Percentiles rank a stretch among this genome's conserved stretches.
phyloP scores from a whole-genome alignment of 2,888 invertebrate species.

The Agonopterix arenella region DNA sequence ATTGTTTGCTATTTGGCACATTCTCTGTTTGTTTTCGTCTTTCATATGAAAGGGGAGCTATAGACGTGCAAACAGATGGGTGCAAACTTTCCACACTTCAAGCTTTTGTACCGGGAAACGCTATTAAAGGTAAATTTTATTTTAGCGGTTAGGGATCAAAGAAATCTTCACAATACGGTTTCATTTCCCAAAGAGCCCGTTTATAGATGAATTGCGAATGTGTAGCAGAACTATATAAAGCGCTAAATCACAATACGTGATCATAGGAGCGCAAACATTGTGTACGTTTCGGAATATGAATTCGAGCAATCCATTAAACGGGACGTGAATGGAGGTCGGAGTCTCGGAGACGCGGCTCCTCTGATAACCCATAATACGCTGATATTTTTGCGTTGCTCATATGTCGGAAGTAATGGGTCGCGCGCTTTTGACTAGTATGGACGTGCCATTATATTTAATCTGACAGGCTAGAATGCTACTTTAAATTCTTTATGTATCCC shows the following conservation, averaged over 20 bases:
- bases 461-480: too few species aligned
- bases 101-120: constrained; percentile 58
- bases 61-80: constrained; percentile 67
- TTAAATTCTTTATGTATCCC: too few species aligned
- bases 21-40: constrained; percentile 75
- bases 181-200: constrained; percentile 16
- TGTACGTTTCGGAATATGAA: constrained; percentile 66
- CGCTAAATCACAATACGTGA: constrained; percentile 58
- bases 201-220: background rate
- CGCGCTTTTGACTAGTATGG: constrained; percentile 37
- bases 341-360: constrained; percentile 62
- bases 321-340: constrained; percentile 54
- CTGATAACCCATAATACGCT: constrained; percentile 75
- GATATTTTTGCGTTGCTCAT: constrained; percentile 77
- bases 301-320: constrained; percentile 74
- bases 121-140: constrained; percentile 54
- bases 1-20: constrained; percentile 78
- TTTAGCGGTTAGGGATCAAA: constrained; percentile 12
- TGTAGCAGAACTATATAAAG: constrained; percentile 34
- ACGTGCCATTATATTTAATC: constrained; percentile 20
- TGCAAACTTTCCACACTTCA: constrained; percentile 55
- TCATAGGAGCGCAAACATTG: constrained; percentile 64
- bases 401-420: constrained; percentile 75
- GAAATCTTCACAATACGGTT: constrained; percentile 14
- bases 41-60: constrained; percentile 75